Percentiles rank a stretch among this genome's conserved stretches.
These are phyloP conservation scores for Xerus rutilus DNA, from an alignment of 2,797 vertebrate species.

Conservation along the genomic window DNA sequence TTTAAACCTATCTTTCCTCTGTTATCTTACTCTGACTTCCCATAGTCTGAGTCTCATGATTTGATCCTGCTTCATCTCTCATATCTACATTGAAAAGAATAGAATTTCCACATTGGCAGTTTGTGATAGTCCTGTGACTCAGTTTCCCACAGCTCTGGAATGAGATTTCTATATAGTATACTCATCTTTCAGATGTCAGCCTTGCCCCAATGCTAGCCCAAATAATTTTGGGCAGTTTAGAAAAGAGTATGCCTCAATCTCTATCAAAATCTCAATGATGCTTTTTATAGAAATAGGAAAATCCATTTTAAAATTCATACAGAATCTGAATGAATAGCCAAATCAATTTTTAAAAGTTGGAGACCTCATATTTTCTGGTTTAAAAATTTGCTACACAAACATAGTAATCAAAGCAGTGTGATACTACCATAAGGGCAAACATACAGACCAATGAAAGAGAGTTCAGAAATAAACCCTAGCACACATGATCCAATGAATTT, in stretches of 20 bases:
- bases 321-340: not conserved
- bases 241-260: not conserved
- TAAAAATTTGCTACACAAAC: conserved; percentile 20
- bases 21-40: not conserved
- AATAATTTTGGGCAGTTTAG: not conserved
- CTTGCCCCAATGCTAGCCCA: not conserved
- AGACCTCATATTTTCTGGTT: not conserved
- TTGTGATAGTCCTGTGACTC: not conserved
- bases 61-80: not conserved
- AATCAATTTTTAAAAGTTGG: conserved; percentile 12
- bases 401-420: not conserved
- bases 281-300: not conserved
- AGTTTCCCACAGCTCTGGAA: not conserved
- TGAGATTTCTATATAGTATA: not conserved
- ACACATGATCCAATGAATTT: not conserved
- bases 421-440: not conserved
- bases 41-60: not conserved
- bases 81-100: not conserved
- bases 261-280: not conserved
- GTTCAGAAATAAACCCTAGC: not conserved
- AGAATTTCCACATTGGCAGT: not conserved
- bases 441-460: not conserved
- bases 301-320: not conserved
- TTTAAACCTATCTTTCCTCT: conserved; percentile 18
- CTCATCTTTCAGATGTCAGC: not conserved